Base-by-base conservation (phyloP, 2,888 invertebrate genomes). In the Drosophila falleni region DNA sequence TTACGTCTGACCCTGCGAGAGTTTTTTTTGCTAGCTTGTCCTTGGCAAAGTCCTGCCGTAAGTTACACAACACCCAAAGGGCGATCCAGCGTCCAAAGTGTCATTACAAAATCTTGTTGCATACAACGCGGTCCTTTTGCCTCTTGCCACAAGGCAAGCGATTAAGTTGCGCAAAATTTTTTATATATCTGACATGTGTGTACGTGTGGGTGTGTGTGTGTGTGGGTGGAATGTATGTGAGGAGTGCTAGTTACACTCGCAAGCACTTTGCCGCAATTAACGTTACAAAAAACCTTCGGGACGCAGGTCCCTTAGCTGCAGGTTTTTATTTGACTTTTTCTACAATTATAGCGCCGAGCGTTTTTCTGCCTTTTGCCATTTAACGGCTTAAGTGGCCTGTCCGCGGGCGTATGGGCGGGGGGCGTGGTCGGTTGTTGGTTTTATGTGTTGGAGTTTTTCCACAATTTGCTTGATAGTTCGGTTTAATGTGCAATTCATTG, bases 261-360 rank as follows among this genome's bases (percentile, higher is more conserved):
- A n/a, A 58, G 67, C 83, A 74, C 83, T 83, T 71, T 64, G 64
- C 51, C 41, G 62, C 72, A 81, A 81, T 81, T 81, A 74, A 81
- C 84, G 78, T 84, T 78, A 49, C 58, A 69, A 46, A 87, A 81
- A 66, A 61, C 62, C 81, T 62, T 64, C 33, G 79, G 76, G 80
- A 79, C 65, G 53, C 50, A 44, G 31, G 15, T 58, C 61, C 66
- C 61, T 55, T 35, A 44, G 54, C 65, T 62, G 49, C 49, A 73
- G 58, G 19, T 80, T 84, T 78, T 67, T 73, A 70, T 73, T 73
- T 59, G 73, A 70, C 82, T 79, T 85, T 75, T 63, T 31, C 63
- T 16, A 67, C 67, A 74, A 81, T 87, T 87, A 78, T 65, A 60
- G 33, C 60, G 59, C 39, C 41, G 53, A 62, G 61, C 42, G 53